Conservation (phyloP, 2,797 vertebrate genomes). For the Onychomys leucogaster region DNA sequence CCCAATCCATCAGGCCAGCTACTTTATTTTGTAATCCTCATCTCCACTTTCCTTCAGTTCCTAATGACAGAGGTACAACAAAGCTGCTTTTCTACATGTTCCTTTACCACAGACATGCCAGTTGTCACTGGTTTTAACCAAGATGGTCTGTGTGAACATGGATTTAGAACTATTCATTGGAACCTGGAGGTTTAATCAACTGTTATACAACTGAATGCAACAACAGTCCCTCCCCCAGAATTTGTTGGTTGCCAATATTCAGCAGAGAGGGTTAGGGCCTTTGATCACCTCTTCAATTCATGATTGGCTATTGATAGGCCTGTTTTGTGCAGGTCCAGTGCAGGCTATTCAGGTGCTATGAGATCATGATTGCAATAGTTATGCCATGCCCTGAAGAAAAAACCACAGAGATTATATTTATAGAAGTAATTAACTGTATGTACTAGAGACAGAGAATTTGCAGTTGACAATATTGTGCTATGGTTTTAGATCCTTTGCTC, state of each 20-base stretch:
- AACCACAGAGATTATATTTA: not conserved
- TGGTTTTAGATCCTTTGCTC: not conserved
- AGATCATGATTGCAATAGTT: not conserved
- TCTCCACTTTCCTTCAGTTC: not conserved
- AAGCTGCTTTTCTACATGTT: not conserved
- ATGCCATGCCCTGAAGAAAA: not conserved
- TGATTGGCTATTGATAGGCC: not conserved
- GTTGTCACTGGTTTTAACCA: not conserved
- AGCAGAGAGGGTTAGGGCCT: not conserved
- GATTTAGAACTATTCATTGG: not conserved
- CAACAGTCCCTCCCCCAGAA: not conserved
- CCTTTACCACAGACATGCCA: not conserved
- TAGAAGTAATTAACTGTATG: not conserved
- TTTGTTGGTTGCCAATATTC: not conserved
- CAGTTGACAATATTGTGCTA: not conserved
- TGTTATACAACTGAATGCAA: not conserved
- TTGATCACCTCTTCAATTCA: not conserved
- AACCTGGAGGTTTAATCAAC: not conserved
- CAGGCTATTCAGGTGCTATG: not conserved
- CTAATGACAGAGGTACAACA: not conserved
- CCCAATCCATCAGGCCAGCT: not conserved
- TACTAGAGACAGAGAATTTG: not conserved
- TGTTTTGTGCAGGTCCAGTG: not conserved
- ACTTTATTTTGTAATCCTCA: not conserved
- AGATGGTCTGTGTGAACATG: not conserved